Evolutionary conservation across 2,113 vertebrate species (phyloP), one percentile per base, ranked within the genome.

Genomic region (Peromyscus maniculatus): DNA sequence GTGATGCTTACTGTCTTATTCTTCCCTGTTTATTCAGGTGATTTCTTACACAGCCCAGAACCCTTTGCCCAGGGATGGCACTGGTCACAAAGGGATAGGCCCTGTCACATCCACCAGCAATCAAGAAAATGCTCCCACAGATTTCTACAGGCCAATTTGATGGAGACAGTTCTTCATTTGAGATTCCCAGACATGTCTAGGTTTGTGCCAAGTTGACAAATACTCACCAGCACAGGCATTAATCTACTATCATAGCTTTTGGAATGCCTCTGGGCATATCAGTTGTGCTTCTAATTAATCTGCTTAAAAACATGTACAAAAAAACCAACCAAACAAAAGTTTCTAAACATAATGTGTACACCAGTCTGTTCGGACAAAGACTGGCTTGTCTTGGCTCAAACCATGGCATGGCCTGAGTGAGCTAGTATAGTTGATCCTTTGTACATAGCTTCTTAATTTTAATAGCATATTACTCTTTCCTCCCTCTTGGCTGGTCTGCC

Each of bases 251-350:
- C 80, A 93, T 98, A 64, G 83, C 82, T 57, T 94, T 97, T 26
- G 89, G 75, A 94, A 94, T 95, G 64, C 1, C 39, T 43, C n/a
- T 92, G 94, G 69, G 57, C 97, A 46, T 46, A 5, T 93, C 74
- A 97, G 55, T 43, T 91, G 52, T 36, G 82, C 31, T 92, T 97
- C 87, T 43, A 80, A 78, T 97, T 91, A 97, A 96, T 94, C 69
- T 96, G 71, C 33, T 89, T 95, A 77, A 95, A 96, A 97, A 88
- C 55, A 96, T 96, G 84, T 36, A 92, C 8, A 95, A 93, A 94
- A 11, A 69, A 69, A 33, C 31, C 33, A 86, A 86, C 1, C 57
- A 83, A 77, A n/a, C 67, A 91, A 78, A 93, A 71, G 43, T 36
- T 46, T 96, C 69, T 71, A 91, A 96, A 83, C 80, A 91, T 21